These are phyloP conservation scores for Vultur gryphus DNA, from an alignment of 2,797 vertebrate species.

Conservation along the genomic window DNA sequence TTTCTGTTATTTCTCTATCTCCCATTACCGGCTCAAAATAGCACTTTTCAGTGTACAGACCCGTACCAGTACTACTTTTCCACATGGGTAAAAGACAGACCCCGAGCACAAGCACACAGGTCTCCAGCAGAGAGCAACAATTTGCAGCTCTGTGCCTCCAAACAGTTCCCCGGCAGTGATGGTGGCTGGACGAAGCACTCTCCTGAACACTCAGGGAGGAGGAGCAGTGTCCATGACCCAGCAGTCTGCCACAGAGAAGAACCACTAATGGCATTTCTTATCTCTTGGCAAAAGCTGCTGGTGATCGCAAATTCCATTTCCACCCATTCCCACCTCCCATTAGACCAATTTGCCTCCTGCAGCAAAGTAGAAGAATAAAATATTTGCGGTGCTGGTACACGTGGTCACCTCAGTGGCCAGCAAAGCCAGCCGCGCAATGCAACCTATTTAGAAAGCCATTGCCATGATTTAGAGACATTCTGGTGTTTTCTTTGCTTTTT, in stretches of 20 bases:
- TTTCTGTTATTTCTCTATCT: background rate
- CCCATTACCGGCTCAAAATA: background rate
- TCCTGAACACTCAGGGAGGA: background rate
- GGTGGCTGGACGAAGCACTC: background rate
- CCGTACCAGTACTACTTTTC: background rate
- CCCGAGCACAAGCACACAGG: background rate
- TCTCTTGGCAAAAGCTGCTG: conserved; percentile 13
- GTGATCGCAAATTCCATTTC: background rate
- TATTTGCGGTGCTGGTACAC: background rate
- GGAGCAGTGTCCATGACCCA: background rate
- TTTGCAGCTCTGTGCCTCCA: background rate
- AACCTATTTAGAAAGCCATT: background rate
- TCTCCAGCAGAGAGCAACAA: background rate
- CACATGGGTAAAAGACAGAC: background rate
- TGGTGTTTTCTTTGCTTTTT: background rate
- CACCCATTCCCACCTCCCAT: background rate
- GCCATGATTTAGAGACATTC: background rate
- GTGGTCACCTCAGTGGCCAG: background rate
- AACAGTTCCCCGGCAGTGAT: background rate
- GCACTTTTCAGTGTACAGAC: background rate
- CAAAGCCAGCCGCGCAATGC: background rate
- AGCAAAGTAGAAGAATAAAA: background rate
- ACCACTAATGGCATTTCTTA: conserved; percentile 1
- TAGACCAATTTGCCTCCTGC: background rate
- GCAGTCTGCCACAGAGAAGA: background rate